Evolutionary conservation across 2,888 invertebrate species (phyloP).

Genomic region (Drosophila sordidula): DNA sequence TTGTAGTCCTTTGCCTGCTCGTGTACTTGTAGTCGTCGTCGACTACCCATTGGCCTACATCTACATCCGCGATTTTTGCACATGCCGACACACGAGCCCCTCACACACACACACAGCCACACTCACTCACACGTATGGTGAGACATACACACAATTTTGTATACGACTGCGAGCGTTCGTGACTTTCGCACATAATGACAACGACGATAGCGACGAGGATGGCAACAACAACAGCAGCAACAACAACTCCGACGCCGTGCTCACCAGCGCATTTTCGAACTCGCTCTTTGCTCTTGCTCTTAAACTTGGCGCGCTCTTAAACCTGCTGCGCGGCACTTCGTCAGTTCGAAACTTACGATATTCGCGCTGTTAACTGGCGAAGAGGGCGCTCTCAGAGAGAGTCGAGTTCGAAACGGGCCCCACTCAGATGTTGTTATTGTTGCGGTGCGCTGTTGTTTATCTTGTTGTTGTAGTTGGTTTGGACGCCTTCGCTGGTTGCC

Average conservation of each 20-base stretch:
- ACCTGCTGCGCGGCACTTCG: constrained; percentile 2
- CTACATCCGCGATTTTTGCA: constrained; percentile 76
- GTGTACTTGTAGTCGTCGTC: constrained; percentile 56
- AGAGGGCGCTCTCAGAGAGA: constrained; percentile 21
- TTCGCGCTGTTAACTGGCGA: constrained; percentile 53
- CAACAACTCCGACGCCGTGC: constrained; percentile 30
- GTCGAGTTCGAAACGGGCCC: constrained; percentile 44
- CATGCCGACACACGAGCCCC: constrained; percentile 35
- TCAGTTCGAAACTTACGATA: constrained; percentile 60
- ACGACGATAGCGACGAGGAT: constrained; percentile 26
- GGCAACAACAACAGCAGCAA: constrained; percentile 33
- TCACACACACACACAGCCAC: constrained; percentile 7
- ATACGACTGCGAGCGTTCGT: constrained; percentile 48
- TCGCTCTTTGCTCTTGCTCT: constrained; percentile 52
- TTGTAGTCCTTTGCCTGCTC: constrained; percentile 33
- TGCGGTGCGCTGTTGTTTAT: constrained; percentile 47
- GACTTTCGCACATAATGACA: constrained; percentile 60
- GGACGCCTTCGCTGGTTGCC: neutral
- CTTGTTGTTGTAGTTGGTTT: constrained; percentile 34
- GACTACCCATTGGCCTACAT: constrained; percentile 83
- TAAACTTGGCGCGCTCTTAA: constrained; percentile 71
- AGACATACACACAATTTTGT: constrained; percentile 13
- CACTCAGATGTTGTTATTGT: constrained; percentile 38
- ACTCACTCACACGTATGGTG: constrained; percentile 6
- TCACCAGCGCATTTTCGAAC: constrained; percentile 60